Percentiles rank a stretch among this genome's conserved stretches.
Evolutionary conservation across 2,113 vertebrate species (phyloP).

Genomic region (Arothron firmamentum): DNA sequence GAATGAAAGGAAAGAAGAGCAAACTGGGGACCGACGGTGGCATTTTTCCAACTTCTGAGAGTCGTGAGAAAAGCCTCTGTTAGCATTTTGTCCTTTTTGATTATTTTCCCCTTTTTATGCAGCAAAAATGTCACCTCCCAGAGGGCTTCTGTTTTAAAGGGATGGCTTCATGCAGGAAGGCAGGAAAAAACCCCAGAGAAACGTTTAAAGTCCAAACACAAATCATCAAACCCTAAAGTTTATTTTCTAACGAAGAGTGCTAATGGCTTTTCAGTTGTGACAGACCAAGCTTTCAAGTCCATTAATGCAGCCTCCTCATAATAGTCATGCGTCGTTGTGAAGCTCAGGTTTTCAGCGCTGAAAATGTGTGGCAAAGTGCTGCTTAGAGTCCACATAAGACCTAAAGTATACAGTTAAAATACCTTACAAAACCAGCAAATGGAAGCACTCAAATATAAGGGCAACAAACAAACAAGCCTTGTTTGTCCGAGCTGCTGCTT

Average conservation of each 20-base stretch:
- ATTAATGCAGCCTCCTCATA: neutral
- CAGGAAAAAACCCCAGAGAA: slow-evolving; percentile 4
- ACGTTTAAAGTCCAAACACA: neutral
- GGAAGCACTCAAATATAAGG: too few relatives aligned
- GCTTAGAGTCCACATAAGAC: too few relatives aligned
- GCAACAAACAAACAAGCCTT: too few relatives aligned
- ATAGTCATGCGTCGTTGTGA: neutral
- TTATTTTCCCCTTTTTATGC: slow-evolving; percentile 21
- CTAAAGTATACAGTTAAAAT: too few relatives aligned
- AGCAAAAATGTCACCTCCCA: slow-evolving; percentile 39
- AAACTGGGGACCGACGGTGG: neutral
- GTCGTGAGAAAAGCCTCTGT: slow-evolving; percentile 3
- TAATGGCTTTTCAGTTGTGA: neutral
- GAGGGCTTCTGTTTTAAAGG: slow-evolving; percentile 20
- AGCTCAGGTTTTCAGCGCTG: neutral
- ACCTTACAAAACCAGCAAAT: too few relatives aligned
- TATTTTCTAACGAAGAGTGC: neutral
- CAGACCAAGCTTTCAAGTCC: neutral
- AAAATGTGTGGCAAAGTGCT: too few relatives aligned
- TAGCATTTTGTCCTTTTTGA: slow-evolving; percentile 38
- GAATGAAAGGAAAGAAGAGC: slow-evolving; percentile 4
- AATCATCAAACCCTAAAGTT: neutral
- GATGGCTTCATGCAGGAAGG: neutral
- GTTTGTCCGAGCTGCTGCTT: too few relatives aligned
- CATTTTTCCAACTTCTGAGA: too few relatives aligned